Evolutionary conservation across 2,113 vertebrate genomes (phyloP).

Genomic region (Typhlomys cinereus): DNA sequence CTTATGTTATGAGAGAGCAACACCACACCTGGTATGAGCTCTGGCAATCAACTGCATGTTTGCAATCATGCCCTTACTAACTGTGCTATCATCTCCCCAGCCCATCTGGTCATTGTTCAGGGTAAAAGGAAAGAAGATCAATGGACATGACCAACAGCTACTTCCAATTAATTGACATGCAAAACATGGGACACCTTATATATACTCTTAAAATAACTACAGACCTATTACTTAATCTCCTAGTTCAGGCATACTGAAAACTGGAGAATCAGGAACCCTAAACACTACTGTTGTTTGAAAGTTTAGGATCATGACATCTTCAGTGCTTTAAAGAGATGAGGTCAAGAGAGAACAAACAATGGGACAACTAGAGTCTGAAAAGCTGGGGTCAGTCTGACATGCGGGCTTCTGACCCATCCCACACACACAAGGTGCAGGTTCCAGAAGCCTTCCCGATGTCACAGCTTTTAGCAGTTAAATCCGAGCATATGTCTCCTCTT

Average conservation of each 20-base stretch:
- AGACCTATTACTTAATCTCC: conserved; percentile 40
- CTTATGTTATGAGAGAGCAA: background rate
- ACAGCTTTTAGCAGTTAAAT: conserved; percentile 31
- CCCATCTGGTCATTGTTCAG: background rate
- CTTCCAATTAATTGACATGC: conserved; percentile 17
- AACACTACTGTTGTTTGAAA: conserved; percentile 7
- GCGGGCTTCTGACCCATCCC: conserved; percentile 4
- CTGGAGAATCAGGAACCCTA: background rate
- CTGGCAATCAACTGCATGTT: background rate
- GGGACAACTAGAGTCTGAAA: background rate
- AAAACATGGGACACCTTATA: conserved; percentile 12
- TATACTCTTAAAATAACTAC: conserved; percentile 45
- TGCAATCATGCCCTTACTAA: background rate
- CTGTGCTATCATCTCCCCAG: background rate
- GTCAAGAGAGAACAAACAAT: background rate
- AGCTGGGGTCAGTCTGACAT: background rate
- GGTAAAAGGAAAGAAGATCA: conserved; percentile 39
- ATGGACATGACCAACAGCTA: background rate
- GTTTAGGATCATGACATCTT: background rate
- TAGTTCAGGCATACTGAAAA: background rate
- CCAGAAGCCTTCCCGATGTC: background rate
- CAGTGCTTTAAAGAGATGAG: background rate
- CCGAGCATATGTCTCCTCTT: conserved; percentile 28
- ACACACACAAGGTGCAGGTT: conserved; percentile 12
- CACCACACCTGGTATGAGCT: background rate